Evolutionary conservation across 2,113 vertebrate genomes (phyloP).

Genomic region (Cnemophilus loriae): DNA sequence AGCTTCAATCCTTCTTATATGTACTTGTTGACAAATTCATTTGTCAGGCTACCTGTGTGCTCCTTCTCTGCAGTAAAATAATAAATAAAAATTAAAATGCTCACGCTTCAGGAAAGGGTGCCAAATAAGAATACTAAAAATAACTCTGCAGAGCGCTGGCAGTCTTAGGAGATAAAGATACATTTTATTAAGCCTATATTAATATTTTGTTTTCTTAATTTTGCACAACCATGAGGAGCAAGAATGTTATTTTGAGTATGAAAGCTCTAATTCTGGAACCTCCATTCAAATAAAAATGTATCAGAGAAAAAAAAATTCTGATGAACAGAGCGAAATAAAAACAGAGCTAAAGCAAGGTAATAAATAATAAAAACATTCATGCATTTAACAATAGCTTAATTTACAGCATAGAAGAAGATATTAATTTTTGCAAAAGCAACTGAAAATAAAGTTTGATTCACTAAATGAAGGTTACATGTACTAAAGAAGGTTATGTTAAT

Average conservation of each 20-base stretch:
- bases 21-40: neutral
- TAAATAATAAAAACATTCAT: constrained; percentile 17
- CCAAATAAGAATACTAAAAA: neutral
- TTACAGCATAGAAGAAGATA: neutral
- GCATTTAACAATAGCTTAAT: constrained; percentile 17
- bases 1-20: neutral
- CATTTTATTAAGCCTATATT: neutral
- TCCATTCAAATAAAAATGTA: neutral
- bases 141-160: neutral
- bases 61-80: neutral
- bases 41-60: neutral
- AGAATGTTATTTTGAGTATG: neutral
- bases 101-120: neutral
- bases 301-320: neutral
- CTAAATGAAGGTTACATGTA: constrained; percentile 18
- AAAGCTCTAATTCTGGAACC: neutral
- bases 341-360: neutral
- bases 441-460: constrained; percentile 34
- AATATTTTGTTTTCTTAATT: constrained; percentile 6
- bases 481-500: constrained; percentile 29
- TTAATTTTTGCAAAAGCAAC: constrained; percentile 2
- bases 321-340: neutral
- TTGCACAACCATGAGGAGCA: neutral
- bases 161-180: neutral
- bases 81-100: neutral